Conservation (phyloP, 2,113 vertebrate species). For the Limanda limanda region DNA sequence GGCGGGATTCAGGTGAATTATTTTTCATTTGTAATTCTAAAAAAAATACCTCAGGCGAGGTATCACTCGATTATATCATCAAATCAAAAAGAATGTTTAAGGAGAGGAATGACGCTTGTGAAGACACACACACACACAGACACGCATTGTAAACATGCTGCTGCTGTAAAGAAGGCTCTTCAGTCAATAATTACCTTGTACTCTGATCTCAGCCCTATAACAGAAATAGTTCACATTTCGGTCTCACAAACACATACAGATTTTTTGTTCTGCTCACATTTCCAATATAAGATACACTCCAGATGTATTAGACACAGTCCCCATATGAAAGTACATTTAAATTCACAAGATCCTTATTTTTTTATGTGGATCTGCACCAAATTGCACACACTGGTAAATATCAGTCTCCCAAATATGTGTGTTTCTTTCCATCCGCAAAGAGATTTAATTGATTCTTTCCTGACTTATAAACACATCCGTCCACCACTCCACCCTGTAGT, state of each 20-base stretch:
- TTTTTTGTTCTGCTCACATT: background rate
- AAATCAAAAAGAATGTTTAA: background rate
- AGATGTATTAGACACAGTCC: no score
- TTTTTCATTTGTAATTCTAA: slow-evolving; percentile 4
- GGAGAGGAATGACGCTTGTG: background rate
- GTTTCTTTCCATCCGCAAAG: no score
- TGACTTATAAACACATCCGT: no score
- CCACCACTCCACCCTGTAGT: no score
- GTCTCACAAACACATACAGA: slow-evolving; percentile 4
- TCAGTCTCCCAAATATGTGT: no score
- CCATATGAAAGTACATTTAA: no score
- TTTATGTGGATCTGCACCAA: no score
- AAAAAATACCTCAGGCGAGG: background rate
- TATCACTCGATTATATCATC: background rate
- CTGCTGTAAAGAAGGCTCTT: slow-evolving; percentile 55
- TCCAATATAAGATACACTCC: background rate
- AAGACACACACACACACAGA: background rate
- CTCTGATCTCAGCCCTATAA: slow-evolving; percentile 73
- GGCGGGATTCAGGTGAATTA: background rate
- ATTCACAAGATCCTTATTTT: no score
- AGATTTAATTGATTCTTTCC: no score
- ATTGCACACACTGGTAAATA: background rate
- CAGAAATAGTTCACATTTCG: slow-evolving; percentile 18
- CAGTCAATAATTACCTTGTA: slow-evolving; percentile 83
- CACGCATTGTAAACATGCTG: slow-evolving; percentile 17